A percentile compares a stretch with the other conserved stretches of the same genome.
These are phyloP conservation scores for Bujurquina vittata DNA, from an alignment of 2,113 vertebrate species.

Conservation along the genomic window DNA sequence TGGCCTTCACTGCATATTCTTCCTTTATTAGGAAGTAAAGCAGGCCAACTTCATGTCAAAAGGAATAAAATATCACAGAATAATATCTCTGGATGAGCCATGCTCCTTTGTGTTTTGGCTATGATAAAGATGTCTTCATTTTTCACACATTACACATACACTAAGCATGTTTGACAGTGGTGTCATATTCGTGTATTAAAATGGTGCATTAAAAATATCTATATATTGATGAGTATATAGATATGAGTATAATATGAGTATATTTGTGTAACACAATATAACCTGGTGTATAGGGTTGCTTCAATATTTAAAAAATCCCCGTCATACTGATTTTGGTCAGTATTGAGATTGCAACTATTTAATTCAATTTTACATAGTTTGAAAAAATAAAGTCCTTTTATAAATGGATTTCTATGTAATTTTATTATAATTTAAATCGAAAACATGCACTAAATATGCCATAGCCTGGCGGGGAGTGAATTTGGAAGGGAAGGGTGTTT, in stretches of 20 bases:
- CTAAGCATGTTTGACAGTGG: neutral
- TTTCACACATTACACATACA: neutral
- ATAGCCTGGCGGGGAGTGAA: neutral
- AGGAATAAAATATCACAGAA: conserved; percentile 14
- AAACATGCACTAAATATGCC: neutral
- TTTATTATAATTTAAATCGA: neutral
- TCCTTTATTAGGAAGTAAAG: conserved; percentile 14
- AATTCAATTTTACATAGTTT: neutral
- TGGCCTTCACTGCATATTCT: neutral
- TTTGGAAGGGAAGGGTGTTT: neutral
- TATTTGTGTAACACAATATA: neutral
- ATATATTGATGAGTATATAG: no score
- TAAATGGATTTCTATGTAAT: neutral
- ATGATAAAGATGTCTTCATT: neutral
- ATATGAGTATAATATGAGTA: no score
- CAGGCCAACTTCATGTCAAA: conserved; percentile 12
- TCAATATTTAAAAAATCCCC: no score
- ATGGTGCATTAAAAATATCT: neutral
- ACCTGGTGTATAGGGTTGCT: neutral
- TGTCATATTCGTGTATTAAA: neutral
- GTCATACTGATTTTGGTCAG: neutral
- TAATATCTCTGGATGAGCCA: conserved; percentile 14
- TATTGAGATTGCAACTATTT: neutral
- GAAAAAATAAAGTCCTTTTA: neutral
- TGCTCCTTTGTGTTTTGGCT: neutral